Conservation (phyloP, 2,888 invertebrate species). For the Cyclophora punctaria region DNA sequence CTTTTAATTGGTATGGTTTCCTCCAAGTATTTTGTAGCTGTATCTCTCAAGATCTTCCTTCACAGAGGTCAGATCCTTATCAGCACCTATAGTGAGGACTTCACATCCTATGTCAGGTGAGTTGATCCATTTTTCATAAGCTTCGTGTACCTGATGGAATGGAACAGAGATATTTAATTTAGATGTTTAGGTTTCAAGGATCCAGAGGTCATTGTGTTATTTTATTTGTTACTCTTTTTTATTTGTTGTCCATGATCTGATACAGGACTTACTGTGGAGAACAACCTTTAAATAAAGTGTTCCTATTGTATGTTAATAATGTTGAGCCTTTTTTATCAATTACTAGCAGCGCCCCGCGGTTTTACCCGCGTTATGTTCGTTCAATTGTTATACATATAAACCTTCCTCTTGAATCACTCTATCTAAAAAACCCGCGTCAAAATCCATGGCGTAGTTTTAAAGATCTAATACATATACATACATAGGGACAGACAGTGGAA, state of each 20-base stretch:
- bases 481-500: no score
- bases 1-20: conserved; percentile 57
- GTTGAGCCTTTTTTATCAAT: no score
- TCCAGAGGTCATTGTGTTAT: not conserved
- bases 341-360: no score
- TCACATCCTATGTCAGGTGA: conserved; percentile 57
- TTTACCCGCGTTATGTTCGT: no score
- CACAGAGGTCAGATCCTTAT: conserved; percentile 43
- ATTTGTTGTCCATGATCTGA: conserved; percentile 9
- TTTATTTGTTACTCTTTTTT: not conserved
- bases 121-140: conserved; percentile 62
- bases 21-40: conserved; percentile 61
- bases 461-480: no score
- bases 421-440: no score
- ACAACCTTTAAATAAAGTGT: no score
- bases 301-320: no score
- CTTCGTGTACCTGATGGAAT: conserved; percentile 51
- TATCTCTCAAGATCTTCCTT: conserved; percentile 57
- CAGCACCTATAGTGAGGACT: conserved; percentile 63
- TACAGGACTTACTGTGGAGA: not conserved
- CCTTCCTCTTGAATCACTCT: no score
- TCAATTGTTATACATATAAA: no score
- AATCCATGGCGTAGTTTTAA: no score
- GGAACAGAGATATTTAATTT: not conserved
- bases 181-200: no score